A percentile compares a stretch with the other conserved stretches of the same genome.
phyloP scores from a whole-genome alignment of 2,888 invertebrate species.

The Onchidella celtica region DNA sequence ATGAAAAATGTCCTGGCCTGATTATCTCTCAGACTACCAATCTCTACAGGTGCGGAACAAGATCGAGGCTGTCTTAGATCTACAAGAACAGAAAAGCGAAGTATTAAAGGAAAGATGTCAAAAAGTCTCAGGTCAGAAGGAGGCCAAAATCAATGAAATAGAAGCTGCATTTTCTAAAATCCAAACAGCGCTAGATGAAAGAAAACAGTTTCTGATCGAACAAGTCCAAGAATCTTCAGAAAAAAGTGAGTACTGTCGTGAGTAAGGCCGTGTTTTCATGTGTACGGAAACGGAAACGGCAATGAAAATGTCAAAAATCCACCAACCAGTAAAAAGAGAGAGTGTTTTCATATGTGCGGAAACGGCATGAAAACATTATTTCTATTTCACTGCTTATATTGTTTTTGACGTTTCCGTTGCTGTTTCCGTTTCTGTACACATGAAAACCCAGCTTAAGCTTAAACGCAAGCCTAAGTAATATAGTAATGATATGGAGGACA shows the following conservation, averaged over 20 bases:
- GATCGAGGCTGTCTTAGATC: conserved; percentile 1
- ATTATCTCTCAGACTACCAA: no score
- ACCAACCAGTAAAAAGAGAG: no score
- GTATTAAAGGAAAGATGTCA: conserved; percentile 38
- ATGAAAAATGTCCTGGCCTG: no score
- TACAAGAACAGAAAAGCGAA: conserved; percentile 36
- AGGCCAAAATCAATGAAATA: conserved; percentile 23
- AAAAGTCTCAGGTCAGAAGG: conserved; percentile 13
- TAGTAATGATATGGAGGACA: no score
- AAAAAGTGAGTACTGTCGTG: neutral
- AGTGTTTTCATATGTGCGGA: no score
- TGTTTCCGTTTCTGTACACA: no score
- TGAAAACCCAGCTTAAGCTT: no score
- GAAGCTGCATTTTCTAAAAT: conserved; percentile 46
- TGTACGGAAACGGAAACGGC: no score
- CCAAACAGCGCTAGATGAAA: conserved; percentile 33
- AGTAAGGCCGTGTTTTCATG: no score
- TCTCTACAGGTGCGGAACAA: conserved; percentile 17
- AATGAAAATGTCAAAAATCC: no score
- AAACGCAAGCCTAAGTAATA: no score
- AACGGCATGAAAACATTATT: no score
- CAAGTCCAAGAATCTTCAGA: neutral
- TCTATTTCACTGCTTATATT: neutral
- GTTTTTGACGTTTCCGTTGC: neutral
- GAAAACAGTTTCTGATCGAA: conserved; percentile 8